phyloP scores from a whole-genome alignment of 2,113 vertebrate species.

The Abramis brama region DNA sequence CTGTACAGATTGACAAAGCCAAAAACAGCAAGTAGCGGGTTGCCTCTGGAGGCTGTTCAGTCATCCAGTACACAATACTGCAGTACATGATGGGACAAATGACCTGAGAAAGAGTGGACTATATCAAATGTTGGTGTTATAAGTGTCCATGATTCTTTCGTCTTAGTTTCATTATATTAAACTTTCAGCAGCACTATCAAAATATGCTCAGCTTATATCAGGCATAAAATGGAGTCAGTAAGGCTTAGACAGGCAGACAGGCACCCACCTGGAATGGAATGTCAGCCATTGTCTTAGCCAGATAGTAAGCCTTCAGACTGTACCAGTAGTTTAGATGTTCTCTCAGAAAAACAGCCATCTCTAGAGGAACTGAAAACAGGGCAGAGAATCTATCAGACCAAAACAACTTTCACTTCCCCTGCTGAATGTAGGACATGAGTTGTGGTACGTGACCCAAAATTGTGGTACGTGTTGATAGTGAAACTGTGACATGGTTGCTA shows the following conservation, averaged over 20 bases:
- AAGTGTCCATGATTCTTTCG: background rate
- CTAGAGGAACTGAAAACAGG: slow-evolving; percentile 84
- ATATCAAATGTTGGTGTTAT: background rate
- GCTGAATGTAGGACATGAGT: background rate
- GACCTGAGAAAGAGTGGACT: slow-evolving; percentile 75
- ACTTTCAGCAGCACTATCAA: background rate
- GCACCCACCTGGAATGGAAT: slow-evolving; percentile 92
- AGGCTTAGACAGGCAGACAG: slow-evolving; percentile 19
- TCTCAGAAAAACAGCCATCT: slow-evolving; percentile 94
- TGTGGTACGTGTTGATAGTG: background rate
- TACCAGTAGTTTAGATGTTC: slow-evolving; percentile 99
- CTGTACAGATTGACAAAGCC: slow-evolving; percentile 87
- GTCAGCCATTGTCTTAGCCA: slow-evolving; percentile 96
- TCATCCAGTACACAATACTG: slow-evolving; percentile 99
- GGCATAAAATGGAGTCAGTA: background rate
- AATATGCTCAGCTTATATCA: background rate
- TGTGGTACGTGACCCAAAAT: background rate
- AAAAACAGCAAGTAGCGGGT: slow-evolving; percentile 91
- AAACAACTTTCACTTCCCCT: slow-evolving; percentile 17
- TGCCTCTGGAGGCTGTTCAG: slow-evolving; percentile 89
- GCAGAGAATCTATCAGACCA: background rate
- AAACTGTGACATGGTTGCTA: background rate
- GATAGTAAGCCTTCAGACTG: slow-evolving; percentile 94
- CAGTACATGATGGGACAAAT: slow-evolving; percentile 94
- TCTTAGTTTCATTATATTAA: background rate